Conservation (phyloP, 1,140 invertebrate genomes). For the Bombus superbus region DNA sequence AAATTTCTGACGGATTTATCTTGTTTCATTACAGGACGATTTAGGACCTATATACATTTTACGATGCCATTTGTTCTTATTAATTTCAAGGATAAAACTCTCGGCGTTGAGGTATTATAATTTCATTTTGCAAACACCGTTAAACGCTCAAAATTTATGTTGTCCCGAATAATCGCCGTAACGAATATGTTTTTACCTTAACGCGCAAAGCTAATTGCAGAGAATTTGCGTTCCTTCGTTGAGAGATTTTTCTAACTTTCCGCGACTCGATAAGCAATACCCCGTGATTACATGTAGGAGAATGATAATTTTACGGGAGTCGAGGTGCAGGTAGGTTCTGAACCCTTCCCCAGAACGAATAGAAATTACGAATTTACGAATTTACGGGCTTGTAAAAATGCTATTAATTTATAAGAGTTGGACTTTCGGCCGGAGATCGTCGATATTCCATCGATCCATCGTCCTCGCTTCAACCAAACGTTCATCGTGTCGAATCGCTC, state of each 20-base stretch:
- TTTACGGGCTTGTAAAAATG: constrained; percentile 3
- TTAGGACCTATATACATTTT: background rate
- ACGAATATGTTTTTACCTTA: background rate
- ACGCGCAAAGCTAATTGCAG: too few relatives aligned
- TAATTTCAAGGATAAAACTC: background rate
- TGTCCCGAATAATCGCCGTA: background rate
- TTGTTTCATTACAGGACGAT: constrained; percentile 7
- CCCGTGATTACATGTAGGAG: too few relatives aligned
- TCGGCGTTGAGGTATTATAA: background rate
- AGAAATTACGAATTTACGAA: background rate
- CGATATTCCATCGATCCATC: constrained; percentile 2
- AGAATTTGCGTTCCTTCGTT: background rate
- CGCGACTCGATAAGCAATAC: background rate
- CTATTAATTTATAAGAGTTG: constrained; percentile 1
- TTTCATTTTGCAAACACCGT: background rate
- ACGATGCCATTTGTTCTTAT: constrained; percentile 11
- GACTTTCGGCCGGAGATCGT: background rate
- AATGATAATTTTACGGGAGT: background rate
- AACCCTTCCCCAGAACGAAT: too few relatives aligned
- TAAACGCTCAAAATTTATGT: background rate
- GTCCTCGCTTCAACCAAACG: background rate
- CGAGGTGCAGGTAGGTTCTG: background rate
- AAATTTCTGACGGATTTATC: constrained; percentile 9
- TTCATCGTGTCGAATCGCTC: background rate
- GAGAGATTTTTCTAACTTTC: background rate